phyloP scores from a whole-genome alignment of 2,888 invertebrate species.

The Rotaria magnacalcarata region DNA sequence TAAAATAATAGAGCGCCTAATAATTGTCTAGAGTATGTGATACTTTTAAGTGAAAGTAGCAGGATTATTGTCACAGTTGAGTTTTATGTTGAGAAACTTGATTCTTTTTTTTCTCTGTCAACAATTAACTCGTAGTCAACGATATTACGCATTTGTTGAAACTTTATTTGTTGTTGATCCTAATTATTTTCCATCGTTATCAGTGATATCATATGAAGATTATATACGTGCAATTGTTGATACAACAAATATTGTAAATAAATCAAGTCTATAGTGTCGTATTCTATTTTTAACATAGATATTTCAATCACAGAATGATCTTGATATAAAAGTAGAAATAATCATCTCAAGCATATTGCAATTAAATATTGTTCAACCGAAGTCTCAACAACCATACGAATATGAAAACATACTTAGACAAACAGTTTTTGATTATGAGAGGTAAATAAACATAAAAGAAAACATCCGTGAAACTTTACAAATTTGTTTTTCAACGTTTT shows the following conservation, averaged over 20 bases:
- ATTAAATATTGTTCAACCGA: background rate
- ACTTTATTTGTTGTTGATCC: conserved; percentile 11
- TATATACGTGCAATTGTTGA: background rate
- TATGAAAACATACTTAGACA: background rate
- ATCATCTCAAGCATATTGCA: background rate
- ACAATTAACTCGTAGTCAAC: background rate
- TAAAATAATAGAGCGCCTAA: no score
- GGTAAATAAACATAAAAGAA: background rate
- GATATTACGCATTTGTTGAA: conserved; percentile 32
- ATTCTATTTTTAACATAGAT: background rate
- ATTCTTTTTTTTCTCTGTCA: background rate
- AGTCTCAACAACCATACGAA: background rate
- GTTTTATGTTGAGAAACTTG: background rate
- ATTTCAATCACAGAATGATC: conserved; percentile 15
- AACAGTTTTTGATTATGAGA: background rate
- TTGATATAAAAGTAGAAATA: background rate
- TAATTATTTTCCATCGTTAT: background rate
- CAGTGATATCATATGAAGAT: background rate
- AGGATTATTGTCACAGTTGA: no score
- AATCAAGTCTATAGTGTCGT: background rate
- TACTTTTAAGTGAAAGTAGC: no score
- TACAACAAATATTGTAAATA: conserved; percentile 11
- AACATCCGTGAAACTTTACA: no score
- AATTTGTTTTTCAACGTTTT: no score
- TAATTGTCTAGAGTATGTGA: no score